Evolutionary conservation across 2,113 vertebrate genomes (phyloP).

Genomic region (Caretta caretta): DNA sequence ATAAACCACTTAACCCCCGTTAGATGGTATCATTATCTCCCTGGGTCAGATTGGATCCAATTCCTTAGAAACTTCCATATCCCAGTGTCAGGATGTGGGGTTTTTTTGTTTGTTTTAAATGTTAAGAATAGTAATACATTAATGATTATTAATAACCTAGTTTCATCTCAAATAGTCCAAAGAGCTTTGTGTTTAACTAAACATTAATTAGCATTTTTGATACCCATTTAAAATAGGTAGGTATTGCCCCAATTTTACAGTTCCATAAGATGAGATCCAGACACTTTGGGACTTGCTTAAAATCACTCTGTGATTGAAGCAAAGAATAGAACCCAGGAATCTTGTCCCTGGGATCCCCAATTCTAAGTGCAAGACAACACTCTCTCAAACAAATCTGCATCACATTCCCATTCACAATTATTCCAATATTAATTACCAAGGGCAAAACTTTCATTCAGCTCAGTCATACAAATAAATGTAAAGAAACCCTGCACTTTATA

Average conservation of each 20-base stretch:
- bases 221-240: not conserved
- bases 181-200: not conserved
- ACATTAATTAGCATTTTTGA: not conserved
- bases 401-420: conserved; percentile 53
- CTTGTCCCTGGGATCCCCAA: conserved; percentile 25
- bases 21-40: not conserved
- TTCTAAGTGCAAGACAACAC: conserved; percentile 34
- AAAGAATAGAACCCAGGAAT: conserved; percentile 23
- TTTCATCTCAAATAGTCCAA: not conserved
- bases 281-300: not conserved
- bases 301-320: not conserved
- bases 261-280: conserved; percentile 39
- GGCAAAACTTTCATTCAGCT: conserved; percentile 64
- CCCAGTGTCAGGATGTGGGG: not conserved
- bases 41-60: not conserved
- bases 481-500: conserved; percentile 65
- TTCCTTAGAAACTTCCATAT: not conserved
- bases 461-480: not conserved
- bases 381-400: conserved; percentile 34
- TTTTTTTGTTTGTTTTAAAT: not conserved
- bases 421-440: conserved; percentile 64
- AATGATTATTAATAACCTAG: not conserved
- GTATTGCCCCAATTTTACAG: not conserved
- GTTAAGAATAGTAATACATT: not conserved
- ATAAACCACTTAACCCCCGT: not conserved